Evolutionary conservation across 2,797 vertebrate genomes (phyloP), one percentile per base, ranked within the genome.

Genomic region (Craterocephalus amniculus): DNA sequence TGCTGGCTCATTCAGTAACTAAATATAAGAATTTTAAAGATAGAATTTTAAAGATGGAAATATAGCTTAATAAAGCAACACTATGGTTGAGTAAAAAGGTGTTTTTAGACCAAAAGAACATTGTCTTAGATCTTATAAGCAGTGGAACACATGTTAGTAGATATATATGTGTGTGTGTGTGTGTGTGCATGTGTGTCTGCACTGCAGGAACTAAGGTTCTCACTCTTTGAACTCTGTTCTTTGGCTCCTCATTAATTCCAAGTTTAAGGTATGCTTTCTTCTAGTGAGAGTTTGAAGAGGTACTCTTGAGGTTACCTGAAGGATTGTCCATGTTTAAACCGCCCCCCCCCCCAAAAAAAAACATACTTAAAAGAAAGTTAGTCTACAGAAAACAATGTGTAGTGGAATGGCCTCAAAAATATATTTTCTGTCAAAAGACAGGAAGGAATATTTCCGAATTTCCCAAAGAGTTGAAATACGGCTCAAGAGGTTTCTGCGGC

Each of bases 381-480:
- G 34, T 58, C 60, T 38, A 67, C 63, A 57, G 48, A 57, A 58
- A 74, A 80, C 75, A 81, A 74, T 76, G n/a, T 24, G 20, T 65
- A 81, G 80, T 56, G 61, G 32, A 58, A 58, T 83, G 48, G 79
- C 78, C 84, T 85, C 52, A 90, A 86, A 83, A 27, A 70, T 27
- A 43, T 8, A 56, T 74, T 66, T 34, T 40, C 58, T 62, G 63
- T 58, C 22, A 63, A 51, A 38, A 26, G 22, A 73, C 43, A 48
- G 27, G 69, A 1, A 54, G 6, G 14, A 58, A 36, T 58, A 69
- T n/a, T 45, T 18, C 29, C 20, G 31, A 57, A 32, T 18, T 38
- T n/a, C 38, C 24, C 3, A 27, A 55, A 71, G 20, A 74, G 51
- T 59, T 79, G 35, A 79, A 85, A 80, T 48, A 0, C 1, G 22